Percentiles rank a stretch among this genome's conserved stretches.
Conservation (phyloP, 2,113 vertebrate genomes). For the Rattus rattus region DNA sequence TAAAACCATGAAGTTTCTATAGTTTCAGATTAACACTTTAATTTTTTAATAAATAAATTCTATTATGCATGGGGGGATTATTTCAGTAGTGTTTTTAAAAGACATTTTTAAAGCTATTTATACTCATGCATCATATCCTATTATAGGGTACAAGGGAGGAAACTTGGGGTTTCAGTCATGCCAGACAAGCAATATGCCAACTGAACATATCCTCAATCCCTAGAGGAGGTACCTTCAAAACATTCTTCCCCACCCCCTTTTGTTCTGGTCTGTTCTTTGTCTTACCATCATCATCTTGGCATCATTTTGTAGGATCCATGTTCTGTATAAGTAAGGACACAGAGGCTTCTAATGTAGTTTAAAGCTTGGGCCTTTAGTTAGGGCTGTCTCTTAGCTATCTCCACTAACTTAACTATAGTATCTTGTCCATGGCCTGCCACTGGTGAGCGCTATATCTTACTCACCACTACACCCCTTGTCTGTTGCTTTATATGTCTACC, state of each 20-base stretch:
- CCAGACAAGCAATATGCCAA: neutral
- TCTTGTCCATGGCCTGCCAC: too few species aligned
- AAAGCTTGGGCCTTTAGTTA: too few species aligned
- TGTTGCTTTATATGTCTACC: too few species aligned
- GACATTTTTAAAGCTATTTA: neutral
- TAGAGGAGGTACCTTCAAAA: neutral
- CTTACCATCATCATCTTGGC: neutral
- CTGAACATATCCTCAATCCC: neutral
- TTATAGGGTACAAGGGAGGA: neutral
- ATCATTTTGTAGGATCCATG: too few species aligned
- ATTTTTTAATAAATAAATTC: neutral
- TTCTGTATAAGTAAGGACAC: too few species aligned
- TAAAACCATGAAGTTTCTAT: neutral
- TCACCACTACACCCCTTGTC: too few species aligned
- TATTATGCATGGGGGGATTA: neutral
- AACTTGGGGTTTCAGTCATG: neutral
- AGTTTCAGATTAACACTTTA: neutral
- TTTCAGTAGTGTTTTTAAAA: neutral
- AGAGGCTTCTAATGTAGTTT: too few species aligned
- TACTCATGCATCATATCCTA: neutral
- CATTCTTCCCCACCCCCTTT: neutral
- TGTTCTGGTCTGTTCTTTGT: neutral
- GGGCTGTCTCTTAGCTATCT: too few species aligned
- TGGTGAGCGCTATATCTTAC: too few species aligned
- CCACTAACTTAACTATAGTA: too few species aligned